These are phyloP conservation scores for Caenorhabditis parvicauda DNA, from an alignment of 2,888 invertebrate species.

Conservation along the genomic window DNA sequence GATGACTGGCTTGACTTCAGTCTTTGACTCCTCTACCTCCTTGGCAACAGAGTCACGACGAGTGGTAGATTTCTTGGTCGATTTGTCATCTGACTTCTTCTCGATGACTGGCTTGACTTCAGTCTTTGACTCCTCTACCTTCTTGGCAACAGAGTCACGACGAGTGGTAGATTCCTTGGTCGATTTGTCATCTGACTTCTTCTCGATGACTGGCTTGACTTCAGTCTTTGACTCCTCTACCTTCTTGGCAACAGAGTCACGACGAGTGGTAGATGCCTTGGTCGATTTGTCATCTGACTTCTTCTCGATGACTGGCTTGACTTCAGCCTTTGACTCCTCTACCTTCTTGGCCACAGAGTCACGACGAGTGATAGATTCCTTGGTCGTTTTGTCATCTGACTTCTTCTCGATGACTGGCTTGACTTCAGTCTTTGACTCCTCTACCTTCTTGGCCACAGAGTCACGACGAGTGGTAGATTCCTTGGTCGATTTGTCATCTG, in stretches of 20 bases:
- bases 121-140: slow-evolving; percentile 1
- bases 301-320: background rate
- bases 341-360: slow-evolving; percentile 3
- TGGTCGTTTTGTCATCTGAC: slow-evolving; percentile 1
- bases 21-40: background rate
- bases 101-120: no score
- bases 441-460: slow-evolving; percentile 11
- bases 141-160: slow-evolving; percentile 2
- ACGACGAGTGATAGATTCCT: no score
- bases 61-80: background rate
- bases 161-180: background rate
- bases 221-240: slow-evolving; percentile 4
- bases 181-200: background rate
- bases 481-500: no score
- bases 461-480: no score
- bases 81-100: slow-evolving; percentile 1
- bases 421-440: slow-evolving; percentile 7
- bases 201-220: no score
- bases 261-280: background rate
- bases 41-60: slow-evolving; percentile 6
- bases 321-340: background rate
- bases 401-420: slow-evolving; percentile 4
- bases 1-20: background rate
- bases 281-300: background rate
- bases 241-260: slow-evolving; percentile 2